Base-by-base conservation (phyloP, 2,888 invertebrate species). In the Nomada fabriciana region DNA sequence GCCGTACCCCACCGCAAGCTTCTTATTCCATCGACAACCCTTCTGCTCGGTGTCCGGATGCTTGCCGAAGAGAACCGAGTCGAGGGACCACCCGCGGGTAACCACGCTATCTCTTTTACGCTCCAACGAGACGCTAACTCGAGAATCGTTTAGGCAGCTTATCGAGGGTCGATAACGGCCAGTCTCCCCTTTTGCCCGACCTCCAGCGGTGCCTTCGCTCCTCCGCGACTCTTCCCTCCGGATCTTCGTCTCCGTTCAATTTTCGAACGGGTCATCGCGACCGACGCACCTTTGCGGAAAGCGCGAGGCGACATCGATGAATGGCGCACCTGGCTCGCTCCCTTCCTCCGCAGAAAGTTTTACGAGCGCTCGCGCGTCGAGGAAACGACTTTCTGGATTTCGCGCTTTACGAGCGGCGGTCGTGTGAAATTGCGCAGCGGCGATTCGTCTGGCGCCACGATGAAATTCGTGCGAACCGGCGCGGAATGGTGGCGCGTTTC, bases 1-100 rank as follows among this genome's bases (percentile, higher is more conserved):
- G 29, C 78, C 74, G 74, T 76, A 74, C 74, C 76, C 71, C 60
- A 69, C n/a, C 57, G 59, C 74, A 67, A 55, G 47, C 71, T 72
- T 63, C 74, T 68, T 67, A 52, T 67, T 72, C 67, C 67, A 25
- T 63, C 10, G 52, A 55, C 25, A 64, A 13, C 64, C 53, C 86
- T 50, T 76, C 25, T 29, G 18, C 29, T 20, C 47, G 68, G 68
- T 60, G 76, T 59, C 76, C 18, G 53, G 42, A n/a, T 52, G 29
- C 68, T 72, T 50, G 68, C 18, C 57, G 20, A 42, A 57, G 13
- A 13, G n/a, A 13, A 18, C n/a, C 29, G 20, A 47, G 43, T 50
- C 64, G 53, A 11, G 15, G 68, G 86, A 86, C 87, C 86, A 87
- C 87, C 84, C 86, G 86, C 79, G 71, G 87, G 47, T 85, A 84